These are phyloP conservation scores for Eumeta japonica DNA, from an alignment of 1,140 invertebrate genomes.

Conservation along the genomic window DNA sequence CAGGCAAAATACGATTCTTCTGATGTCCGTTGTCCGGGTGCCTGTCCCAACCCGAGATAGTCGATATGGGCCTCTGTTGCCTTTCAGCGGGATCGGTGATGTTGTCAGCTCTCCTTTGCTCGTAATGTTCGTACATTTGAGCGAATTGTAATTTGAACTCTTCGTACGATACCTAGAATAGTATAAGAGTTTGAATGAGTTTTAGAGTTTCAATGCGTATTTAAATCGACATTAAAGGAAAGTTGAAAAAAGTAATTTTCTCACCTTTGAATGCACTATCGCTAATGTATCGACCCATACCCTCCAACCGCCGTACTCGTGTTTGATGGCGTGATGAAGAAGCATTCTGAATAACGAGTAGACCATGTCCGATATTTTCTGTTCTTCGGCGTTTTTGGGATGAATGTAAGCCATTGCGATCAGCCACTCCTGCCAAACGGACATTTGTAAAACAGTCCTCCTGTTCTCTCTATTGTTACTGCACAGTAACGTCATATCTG, in stretches of 20 bases:
- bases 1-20: constrained; percentile 32
- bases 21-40: constrained; percentile 46
- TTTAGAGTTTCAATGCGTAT: not conserved
- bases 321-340: constrained; percentile 97
- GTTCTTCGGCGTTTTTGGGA: constrained; percentile 91
- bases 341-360: constrained; percentile 95
- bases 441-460: constrained; percentile 97
- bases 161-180: constrained; percentile 83
- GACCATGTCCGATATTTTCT: constrained; percentile 97
- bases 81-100: constrained; percentile 90
- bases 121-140: constrained; percentile 97
- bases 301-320: constrained; percentile 99
- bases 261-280: constrained; percentile 98
- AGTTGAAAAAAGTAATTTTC: no score
- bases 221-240: no score
- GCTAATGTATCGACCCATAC: constrained; percentile 99
- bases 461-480: constrained; percentile 97
- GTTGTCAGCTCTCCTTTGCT: constrained; percentile 88
- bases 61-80: constrained; percentile 90
- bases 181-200: not conserved
- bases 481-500: constrained; percentile 95
- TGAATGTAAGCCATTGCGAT: constrained; percentile 98
- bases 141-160: constrained; percentile 95
- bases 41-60: constrained; percentile 92
- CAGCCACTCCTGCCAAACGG: constrained; percentile 99